These are phyloP conservation scores for Piezodorus guildinii DNA, from an alignment of 1,140 invertebrate species.

Conservation along the genomic window DNA sequence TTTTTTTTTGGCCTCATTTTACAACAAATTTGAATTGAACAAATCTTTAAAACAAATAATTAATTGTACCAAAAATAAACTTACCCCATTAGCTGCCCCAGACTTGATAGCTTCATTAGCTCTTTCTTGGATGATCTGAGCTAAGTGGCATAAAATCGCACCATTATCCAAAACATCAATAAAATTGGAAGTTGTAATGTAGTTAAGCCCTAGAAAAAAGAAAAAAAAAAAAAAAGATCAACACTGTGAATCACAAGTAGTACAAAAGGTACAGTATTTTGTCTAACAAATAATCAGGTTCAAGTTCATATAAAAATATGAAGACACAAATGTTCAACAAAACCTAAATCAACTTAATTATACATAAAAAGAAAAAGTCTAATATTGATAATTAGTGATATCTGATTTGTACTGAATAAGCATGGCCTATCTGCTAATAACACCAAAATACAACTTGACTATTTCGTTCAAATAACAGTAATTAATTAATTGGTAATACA, in stretches of 20 bases:
- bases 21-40: neutral
- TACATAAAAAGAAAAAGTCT: no score
- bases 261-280: neutral
- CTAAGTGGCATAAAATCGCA: constrained; percentile 63
- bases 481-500: no score
- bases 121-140: constrained; percentile 58
- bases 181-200: constrained; percentile 64
- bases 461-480: no score
- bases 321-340: no score
- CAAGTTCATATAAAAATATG: no score
- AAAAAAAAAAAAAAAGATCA: constrained; percentile 22
- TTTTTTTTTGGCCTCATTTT: no score
- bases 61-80: constrained; percentile 26
- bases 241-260: neutral
- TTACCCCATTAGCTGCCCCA: constrained; percentile 49
- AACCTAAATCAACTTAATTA: no score
- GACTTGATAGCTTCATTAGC: constrained; percentile 49
- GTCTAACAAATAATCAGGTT: no score
- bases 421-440: no score
- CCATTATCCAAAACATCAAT: constrained; percentile 68
- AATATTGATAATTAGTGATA: no score
- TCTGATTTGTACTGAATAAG: no score
- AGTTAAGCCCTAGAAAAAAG: constrained; percentile 53
- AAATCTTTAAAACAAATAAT: constrained; percentile 12
- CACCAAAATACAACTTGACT: no score